A percentile compares a stretch with the other conserved stretches of the same genome.
Conservation (phyloP, 2,888 invertebrate genomes). For the Amiota communis region DNA sequence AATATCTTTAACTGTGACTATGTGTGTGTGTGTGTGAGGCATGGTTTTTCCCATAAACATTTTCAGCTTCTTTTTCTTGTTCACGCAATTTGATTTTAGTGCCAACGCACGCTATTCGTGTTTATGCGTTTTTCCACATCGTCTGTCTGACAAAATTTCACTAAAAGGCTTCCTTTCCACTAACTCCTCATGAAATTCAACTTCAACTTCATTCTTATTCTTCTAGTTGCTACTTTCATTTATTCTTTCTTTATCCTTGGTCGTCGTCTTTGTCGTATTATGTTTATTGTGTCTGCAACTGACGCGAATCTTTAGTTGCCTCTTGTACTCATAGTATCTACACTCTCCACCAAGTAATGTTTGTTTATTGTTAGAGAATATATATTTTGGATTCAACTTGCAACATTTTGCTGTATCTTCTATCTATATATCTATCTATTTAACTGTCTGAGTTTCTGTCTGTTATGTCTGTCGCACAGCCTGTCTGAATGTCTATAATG, state of each 20-base stretch:
- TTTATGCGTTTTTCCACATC: slow-evolving; percentile 52
- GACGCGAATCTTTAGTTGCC: slow-evolving; percentile 15
- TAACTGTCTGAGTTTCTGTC: too few relatives aligned
- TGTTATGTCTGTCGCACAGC: too few relatives aligned
- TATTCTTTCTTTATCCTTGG: not conserved
- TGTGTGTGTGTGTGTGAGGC: not conserved
- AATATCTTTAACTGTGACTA: not conserved
- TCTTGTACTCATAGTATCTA: not conserved
- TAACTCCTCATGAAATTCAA: not conserved
- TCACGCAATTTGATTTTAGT: slow-evolving; percentile 29
- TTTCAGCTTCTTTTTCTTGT: not conserved
- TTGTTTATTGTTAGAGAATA: slow-evolving; percentile 6
- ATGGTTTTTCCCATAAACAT: not conserved
- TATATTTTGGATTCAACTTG: not conserved
- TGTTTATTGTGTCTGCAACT: slow-evolving; percentile 21
- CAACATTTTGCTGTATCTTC: not conserved
- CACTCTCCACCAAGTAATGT: too few relatives aligned
- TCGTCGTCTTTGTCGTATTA: not conserved
- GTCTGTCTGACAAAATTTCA: slow-evolving; percentile 12
- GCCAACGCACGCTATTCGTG: slow-evolving; percentile 35
- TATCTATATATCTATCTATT: too few relatives aligned
- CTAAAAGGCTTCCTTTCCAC: not conserved
- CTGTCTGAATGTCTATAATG: too few relatives aligned
- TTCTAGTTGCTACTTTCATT: not conserved
- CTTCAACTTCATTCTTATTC: too few relatives aligned